Evolutionary conservation across 2,888 invertebrate species (phyloP).

Genomic region (Nomada lathburiana): DNA sequence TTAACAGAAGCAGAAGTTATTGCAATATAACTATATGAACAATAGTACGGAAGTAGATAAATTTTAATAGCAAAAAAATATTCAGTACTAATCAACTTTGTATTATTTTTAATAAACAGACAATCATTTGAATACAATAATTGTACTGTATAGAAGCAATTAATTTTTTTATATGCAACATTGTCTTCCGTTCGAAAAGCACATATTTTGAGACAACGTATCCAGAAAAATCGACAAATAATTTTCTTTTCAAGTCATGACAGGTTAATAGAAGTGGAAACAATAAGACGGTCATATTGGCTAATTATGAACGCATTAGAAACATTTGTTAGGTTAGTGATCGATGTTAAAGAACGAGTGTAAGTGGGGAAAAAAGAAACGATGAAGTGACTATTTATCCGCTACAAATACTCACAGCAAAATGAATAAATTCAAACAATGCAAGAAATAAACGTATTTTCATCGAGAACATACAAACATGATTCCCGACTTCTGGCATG

Average conservation of each 20-base stretch:
- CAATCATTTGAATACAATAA: too few relatives aligned
- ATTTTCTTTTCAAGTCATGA: conserved; percentile 11
- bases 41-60: background rate
- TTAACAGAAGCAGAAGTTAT: background rate
- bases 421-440: conserved; percentile 41
- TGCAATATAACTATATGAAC: background rate
- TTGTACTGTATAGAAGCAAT: too few relatives aligned
- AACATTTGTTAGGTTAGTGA: conserved; percentile 2
- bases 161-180: background rate
- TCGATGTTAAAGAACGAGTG: background rate
- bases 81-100: background rate
- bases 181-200: background rate
- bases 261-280: conserved; percentile 38
- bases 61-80: background rate
- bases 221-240: conserved; percentile 2
- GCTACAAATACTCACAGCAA: conserved; percentile 38
- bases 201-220: background rate
- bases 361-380: background rate
- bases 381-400: conserved; percentile 25
- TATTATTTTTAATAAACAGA: too few relatives aligned
- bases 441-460: conserved; percentile 45
- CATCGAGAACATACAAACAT: conserved; percentile 48
- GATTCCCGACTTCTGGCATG: conserved; percentile 43
- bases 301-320: conserved; percentile 24
- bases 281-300: conserved; percentile 16